Percentiles rank a stretch among this genome's conserved stretches.
Conservation (phyloP, 2,797 vertebrate genomes). For the Stomatorhinus walkeri region DNA sequence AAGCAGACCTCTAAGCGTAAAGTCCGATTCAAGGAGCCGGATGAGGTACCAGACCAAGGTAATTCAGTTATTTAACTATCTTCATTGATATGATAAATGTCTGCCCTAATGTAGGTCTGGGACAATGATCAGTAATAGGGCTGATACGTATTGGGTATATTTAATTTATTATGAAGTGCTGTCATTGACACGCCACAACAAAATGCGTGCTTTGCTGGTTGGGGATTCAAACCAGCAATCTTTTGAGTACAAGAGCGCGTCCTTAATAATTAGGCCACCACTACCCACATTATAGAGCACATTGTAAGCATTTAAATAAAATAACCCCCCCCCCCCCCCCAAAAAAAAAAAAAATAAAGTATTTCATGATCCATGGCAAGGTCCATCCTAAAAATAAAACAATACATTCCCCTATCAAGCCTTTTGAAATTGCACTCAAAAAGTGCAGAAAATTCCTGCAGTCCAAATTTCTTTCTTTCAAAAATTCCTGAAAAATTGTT, state of each 20-base stretch:
- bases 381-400: background rate
- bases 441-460: background rate
- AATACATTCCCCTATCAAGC: background rate
- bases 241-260: background rate
- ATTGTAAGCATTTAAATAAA: background rate
- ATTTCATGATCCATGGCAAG: background rate
- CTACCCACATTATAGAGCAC: background rate
- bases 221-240: background rate
- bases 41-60: slow-evolving; percentile 82
- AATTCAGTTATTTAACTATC: slow-evolving; percentile 16
- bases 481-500: background rate
- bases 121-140: background rate
- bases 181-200: background rate
- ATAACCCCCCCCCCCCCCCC: background rate
- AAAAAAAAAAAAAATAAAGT: background rate
- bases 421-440: background rate
- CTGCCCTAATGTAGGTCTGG: background rate
- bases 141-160: background rate
- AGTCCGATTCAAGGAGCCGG: slow-evolving; percentile 84
- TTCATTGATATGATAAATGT: background rate
- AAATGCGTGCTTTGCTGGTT: background rate
- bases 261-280: background rate
- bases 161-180: background rate
- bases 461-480: background rate
- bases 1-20: slow-evolving; percentile 70